A percentile compares a stretch with the other conserved stretches of the same genome.
Evolutionary conservation across 1,140 invertebrate genomes (phyloP).

Genomic region (Scaptodrosophila lebanonensis): DNA sequence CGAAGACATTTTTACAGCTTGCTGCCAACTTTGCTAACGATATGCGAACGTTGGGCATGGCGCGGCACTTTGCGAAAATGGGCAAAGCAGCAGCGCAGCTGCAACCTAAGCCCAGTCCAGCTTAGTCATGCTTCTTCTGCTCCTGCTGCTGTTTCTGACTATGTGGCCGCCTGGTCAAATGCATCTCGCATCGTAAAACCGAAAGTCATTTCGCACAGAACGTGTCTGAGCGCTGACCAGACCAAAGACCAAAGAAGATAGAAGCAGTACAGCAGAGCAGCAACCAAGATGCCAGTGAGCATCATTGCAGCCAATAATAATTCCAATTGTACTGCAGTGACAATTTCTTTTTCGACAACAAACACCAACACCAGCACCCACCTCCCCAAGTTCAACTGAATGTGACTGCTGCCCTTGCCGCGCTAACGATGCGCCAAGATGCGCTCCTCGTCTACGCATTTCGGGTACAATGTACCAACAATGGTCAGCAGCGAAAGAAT

Average conservation of each 20-base stretch:
- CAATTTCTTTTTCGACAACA: conserved; percentile 46
- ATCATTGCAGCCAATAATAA: conserved; percentile 76
- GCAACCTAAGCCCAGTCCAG: conserved; percentile 25
- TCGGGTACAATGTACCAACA: conserved; percentile 73
- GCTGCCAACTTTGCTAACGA: conserved; percentile 68
- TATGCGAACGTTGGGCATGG: conserved; percentile 49
- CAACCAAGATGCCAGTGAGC: conserved; percentile 71
- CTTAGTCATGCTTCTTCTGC: conserved; percentile 3
- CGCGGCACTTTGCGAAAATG: background rate
- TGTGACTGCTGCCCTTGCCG: too few species aligned
- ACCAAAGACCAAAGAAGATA: background rate
- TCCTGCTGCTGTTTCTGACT: too few species aligned
- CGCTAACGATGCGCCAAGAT: conserved; percentile 23
- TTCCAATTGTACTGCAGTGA: conserved; percentile 74
- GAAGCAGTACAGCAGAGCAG: too few species aligned
- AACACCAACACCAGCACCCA: background rate
- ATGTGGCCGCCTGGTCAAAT: conserved; percentile 55
- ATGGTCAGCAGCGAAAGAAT: conserved; percentile 53
- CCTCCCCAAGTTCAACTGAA: too few species aligned
- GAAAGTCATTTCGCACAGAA: conserved; percentile 73
- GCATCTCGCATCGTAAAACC: conserved; percentile 74
- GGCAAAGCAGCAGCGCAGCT: conserved; percentile 4
- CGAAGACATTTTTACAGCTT: conserved; percentile 75
- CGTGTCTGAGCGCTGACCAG: conserved; percentile 41
- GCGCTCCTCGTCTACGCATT: conserved; percentile 34